Percentiles rank a stretch among this genome's conserved stretches.
These are phyloP conservation scores for Sepioteuthis lessoniana DNA, from an alignment of 2,888 invertebrate species.

Conservation along the genomic window DNA sequence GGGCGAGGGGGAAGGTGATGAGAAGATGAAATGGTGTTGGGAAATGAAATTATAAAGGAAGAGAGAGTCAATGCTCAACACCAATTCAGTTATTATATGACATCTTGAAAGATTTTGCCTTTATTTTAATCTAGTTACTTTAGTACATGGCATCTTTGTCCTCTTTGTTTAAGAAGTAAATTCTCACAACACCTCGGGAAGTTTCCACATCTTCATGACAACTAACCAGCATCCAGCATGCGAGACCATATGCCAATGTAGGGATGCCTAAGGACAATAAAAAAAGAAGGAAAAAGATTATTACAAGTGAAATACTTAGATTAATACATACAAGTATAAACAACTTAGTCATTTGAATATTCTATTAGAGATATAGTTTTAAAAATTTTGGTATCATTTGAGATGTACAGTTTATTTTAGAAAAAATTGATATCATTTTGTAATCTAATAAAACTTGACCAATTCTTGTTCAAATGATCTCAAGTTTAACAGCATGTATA, in stretches of 20 bases:
- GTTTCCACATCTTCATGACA: slow-evolving; percentile 87
- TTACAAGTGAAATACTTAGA: neutral
- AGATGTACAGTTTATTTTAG: no score
- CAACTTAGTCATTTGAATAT: no score
- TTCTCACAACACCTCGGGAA: slow-evolving; percentile 82
- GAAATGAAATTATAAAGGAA: neutral
- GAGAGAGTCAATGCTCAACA: neutral
- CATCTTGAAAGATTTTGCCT: neutral
- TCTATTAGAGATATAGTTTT: no score
- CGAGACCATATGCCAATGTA: slow-evolving; percentile 91
- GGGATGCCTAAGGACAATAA: slow-evolving; percentile 84
- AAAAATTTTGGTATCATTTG: no score
- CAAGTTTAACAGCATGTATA: no score
- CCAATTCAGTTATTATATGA: neutral
- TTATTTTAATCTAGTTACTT: neutral
- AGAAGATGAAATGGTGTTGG: neutral
- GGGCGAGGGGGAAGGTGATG: neutral
- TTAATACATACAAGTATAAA: no score
- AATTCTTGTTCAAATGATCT: no score
- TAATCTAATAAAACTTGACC: no score
- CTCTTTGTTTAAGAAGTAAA: slow-evolving; percentile 92
- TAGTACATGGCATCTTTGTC: slow-evolving; percentile 75
- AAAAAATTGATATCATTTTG: no score
- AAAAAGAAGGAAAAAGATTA: slow-evolving; percentile 37
- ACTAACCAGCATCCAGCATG: slow-evolving; percentile 86